Percentiles rank a stretch among this genome's conserved stretches.
Evolutionary conservation across 2,113 vertebrate genomes (phyloP).

Genomic region (Poicephalus meyeri): DNA sequence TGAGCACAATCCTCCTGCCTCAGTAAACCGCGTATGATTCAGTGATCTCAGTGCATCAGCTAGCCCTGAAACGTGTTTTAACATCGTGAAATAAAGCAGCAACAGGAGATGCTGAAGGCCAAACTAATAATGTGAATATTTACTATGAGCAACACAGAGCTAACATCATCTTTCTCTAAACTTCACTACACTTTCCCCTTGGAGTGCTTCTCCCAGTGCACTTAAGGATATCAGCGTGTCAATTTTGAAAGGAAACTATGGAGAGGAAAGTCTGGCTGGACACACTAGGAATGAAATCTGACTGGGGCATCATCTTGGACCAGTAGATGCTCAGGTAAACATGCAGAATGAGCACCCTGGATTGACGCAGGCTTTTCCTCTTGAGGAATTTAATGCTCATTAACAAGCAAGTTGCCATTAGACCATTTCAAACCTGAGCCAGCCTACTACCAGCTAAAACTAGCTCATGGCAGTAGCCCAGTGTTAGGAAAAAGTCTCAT

Average conservation of each 20-base stretch:
- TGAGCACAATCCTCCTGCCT: background rate
- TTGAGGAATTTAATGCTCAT: background rate
- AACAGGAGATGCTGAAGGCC: background rate
- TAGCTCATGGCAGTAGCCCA: background rate
- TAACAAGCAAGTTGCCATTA: background rate
- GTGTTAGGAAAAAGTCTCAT: background rate
- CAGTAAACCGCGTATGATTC: background rate
- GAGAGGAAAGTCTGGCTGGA: background rate
- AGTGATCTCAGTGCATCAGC: background rate
- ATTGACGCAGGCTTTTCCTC: background rate
- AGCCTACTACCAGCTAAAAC: background rate
- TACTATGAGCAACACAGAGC: background rate
- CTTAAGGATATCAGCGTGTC: rapidly evolving
- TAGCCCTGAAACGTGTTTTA: background rate
- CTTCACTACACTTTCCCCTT: rapidly evolving
- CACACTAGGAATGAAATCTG: background rate
- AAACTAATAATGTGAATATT: background rate
- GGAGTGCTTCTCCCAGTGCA: background rate
- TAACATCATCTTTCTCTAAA: background rate
- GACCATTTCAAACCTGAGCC: background rate
- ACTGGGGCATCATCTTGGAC: background rate
- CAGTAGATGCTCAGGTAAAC: background rate
- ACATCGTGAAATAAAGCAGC: background rate
- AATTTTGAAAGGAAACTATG: background rate
- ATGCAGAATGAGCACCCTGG: background rate